A percentile compares a stretch with the other conserved stretches of the same genome.
These are phyloP conservation scores for Malurus melanocephalus DNA, from an alignment of 2,113 vertebrate species.

Conservation along the genomic window DNA sequence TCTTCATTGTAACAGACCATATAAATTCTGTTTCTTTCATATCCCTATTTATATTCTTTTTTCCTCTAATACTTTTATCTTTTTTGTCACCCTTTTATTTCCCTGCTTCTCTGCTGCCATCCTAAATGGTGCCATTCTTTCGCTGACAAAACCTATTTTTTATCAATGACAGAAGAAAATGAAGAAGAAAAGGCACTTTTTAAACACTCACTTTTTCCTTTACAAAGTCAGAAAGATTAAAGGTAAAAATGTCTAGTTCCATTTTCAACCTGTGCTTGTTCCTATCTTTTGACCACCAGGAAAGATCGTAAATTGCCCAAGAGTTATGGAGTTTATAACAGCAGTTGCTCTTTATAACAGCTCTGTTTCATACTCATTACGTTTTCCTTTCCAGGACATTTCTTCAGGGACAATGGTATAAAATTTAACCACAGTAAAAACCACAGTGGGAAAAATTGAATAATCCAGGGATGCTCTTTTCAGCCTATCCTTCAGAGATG, in stretches of 20 bases:
- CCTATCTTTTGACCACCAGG: not conserved
- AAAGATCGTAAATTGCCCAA: slow-evolving; percentile 11
- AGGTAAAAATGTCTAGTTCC: not conserved
- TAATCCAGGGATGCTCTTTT: not conserved
- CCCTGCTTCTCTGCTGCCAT: not conserved
- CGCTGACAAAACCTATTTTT: not conserved
- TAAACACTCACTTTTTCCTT: not conserved
- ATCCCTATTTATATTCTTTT: not conserved
- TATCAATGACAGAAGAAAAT: not conserved
- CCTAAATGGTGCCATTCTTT: not conserved
- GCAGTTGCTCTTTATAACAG: not conserved
- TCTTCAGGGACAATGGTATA: not conserved
- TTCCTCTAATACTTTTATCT: not conserved
- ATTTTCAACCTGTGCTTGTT: not conserved
- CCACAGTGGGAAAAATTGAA: not conserved
- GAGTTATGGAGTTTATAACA: not conserved
- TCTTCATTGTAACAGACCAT: not conserved
- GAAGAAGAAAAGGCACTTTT: not conserved
- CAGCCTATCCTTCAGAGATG: not conserved
- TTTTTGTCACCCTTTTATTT: not conserved
- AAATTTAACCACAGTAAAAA: slow-evolving; percentile 1
- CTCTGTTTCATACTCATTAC: not conserved
- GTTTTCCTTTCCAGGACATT: not conserved
- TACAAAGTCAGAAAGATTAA: slow-evolving; percentile 8
- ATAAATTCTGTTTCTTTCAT: not conserved